Conservation (phyloP, 2,797 vertebrate species). For the Sebastes oblongus region DNA sequence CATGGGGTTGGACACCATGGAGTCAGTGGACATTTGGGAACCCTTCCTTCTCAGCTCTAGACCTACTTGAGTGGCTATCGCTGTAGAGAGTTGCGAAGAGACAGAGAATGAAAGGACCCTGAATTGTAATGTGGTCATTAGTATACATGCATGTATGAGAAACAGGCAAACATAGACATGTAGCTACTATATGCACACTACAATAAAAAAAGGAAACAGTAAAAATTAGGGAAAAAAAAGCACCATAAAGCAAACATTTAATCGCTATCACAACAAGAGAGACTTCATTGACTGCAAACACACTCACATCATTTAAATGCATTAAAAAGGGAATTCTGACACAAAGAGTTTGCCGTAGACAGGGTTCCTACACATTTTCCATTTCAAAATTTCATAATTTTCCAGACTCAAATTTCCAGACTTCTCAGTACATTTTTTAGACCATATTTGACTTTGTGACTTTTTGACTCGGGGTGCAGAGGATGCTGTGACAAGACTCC, state of each 20-base stretch:
- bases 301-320: slow-evolving; percentile 61
- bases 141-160: slow-evolving; percentile 57
- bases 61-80: slow-evolving; percentile 91
- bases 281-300: slow-evolving; percentile 62
- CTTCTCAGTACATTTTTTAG: no score
- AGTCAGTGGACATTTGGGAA: slow-evolving; percentile 95
- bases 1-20: slow-evolving; percentile 92
- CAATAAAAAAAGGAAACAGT: slow-evolving; percentile 43
- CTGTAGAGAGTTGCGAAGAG: slow-evolving; percentile 80
- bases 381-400: no score
- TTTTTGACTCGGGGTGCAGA: no score
- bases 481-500: no score
- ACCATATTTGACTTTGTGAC: no score
- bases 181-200: slow-evolving; percentile 42
- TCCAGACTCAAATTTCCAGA: no score
- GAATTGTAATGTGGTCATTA: slow-evolving; percentile 36
- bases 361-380: no score
- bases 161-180: slow-evolving; percentile 53
- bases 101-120: slow-evolving; percentile 67
- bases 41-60: slow-evolving; percentile 93
- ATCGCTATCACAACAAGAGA: slow-evolving; percentile 47
- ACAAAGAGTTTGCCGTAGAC: slow-evolving; percentile 74
- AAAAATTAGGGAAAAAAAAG: slow-evolving; percentile 32
- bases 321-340: slow-evolving; percentile 76
- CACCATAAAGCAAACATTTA: slow-evolving; percentile 61